These are phyloP conservation scores for Tauraco hartlaubi DNA, from an alignment of 2,797 vertebrate genomes.

Conservation along the genomic window DNA sequence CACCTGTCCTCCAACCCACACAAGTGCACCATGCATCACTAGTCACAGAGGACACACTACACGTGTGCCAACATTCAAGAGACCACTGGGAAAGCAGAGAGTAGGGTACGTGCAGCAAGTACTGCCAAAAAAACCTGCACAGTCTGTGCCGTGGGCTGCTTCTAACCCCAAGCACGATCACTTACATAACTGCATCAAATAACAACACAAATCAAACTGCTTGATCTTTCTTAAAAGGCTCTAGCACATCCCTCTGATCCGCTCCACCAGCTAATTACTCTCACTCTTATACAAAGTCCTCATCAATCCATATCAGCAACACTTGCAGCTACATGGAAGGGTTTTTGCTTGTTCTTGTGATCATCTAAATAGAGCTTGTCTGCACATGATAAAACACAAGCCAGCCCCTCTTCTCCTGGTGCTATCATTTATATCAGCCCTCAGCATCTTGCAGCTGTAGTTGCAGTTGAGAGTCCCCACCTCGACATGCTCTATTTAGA, in stretches of 20 bases:
- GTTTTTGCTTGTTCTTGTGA: neutral
- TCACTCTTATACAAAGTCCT: neutral
- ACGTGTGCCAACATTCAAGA: rapidly evolving
- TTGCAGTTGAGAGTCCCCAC: neutral
- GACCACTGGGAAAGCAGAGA: neutral
- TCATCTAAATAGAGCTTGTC: neutral
- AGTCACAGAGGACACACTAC: neutral
- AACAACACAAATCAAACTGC: neutral
- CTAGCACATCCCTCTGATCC: neutral
- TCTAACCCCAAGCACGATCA: neutral
- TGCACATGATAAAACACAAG: neutral
- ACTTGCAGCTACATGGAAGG: neutral
- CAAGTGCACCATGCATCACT: rapidly evolving
- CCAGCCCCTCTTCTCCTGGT: neutral
- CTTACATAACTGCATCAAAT: neutral
- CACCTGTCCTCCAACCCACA: neutral
- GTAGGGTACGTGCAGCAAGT: neutral
- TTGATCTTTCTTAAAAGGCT: neutral
- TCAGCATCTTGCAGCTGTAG: neutral
- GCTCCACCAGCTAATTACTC: neutral
- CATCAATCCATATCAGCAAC: neutral
- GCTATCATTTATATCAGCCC: neutral
- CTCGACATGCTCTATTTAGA: neutral
- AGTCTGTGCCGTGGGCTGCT: neutral
- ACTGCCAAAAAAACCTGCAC: neutral